phyloP scores from a whole-genome alignment of 2,113 vertebrate genomes.

The Hippopotamus amphibius region DNA sequence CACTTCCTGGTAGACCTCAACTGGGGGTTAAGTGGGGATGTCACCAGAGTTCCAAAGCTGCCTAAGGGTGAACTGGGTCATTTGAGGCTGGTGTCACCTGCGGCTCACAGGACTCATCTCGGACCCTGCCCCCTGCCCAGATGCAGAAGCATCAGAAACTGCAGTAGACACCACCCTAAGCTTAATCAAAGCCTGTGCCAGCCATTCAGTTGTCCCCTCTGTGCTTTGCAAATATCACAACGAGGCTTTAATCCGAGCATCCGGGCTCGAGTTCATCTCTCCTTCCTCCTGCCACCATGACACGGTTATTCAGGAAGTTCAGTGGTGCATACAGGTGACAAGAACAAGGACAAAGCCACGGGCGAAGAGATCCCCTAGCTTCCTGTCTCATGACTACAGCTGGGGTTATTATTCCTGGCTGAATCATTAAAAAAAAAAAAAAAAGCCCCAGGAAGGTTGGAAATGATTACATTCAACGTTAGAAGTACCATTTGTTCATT shows the following conservation, averaged over 20 bases:
- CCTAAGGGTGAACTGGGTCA: neutral
- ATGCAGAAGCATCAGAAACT: neutral
- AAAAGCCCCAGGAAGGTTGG: neutral
- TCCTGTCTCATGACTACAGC: slow-evolving; percentile 24
- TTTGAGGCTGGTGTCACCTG: neutral
- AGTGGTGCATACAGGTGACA: slow-evolving; percentile 11
- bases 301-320: slow-evolving; percentile 20
- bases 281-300: neutral
- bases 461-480: neutral
- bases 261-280: neutral
- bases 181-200: slow-evolving; percentile 12
- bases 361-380: neutral
- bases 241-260: neutral
- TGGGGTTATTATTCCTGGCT: neutral
- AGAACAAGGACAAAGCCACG: neutral
- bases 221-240: neutral
- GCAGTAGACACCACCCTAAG: neutral
- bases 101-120: neutral
- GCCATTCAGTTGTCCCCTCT: neutral
- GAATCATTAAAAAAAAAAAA: slow-evolving; percentile 1
- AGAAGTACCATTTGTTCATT: neutral
- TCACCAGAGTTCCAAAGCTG: neutral
- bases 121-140: neutral
- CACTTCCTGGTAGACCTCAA: neutral
- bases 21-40: neutral